phyloP scores from a whole-genome alignment of 2,113 vertebrate species.

The Phocoena phocoena region DNA sequence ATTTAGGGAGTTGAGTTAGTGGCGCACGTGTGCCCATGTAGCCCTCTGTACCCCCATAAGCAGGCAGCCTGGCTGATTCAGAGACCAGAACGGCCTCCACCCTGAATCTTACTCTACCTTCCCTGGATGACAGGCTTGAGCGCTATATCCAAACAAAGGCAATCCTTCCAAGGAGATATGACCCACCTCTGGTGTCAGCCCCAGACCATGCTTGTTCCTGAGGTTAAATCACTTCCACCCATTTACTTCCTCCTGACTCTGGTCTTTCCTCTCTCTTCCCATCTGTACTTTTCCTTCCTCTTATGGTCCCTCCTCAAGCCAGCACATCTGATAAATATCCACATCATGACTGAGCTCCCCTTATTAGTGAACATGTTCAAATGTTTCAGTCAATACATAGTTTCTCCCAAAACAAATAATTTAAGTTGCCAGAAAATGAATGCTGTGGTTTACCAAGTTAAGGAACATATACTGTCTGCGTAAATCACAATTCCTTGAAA shows the following conservation, averaged over 20 bases:
- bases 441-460: background rate
- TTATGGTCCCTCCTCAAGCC: background rate
- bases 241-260: background rate
- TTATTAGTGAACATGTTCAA: background rate
- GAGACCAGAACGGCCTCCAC: background rate
- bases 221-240: background rate
- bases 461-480: background rate
- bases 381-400: background rate
- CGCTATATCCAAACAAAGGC: background rate
- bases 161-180: rapidly evolving
- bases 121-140: background rate
- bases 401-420: background rate
- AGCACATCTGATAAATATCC: background rate
- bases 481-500: background rate
- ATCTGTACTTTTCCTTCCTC: background rate
- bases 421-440: background rate
- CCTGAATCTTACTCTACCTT: background rate
- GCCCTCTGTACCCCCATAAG: too few relatives aligned
- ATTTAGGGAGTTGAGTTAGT: too few relatives aligned
- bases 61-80: background rate
- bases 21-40: rapidly evolving
- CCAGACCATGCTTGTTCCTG: rapidly evolving
- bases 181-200: too few relatives aligned
- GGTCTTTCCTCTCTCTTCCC: rapidly evolving
- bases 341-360: background rate